A percentile compares a stretch with the other conserved stretches of the same genome.
Conservation (phyloP, 2,888 invertebrate species). For the Laothoe populi region DNA sequence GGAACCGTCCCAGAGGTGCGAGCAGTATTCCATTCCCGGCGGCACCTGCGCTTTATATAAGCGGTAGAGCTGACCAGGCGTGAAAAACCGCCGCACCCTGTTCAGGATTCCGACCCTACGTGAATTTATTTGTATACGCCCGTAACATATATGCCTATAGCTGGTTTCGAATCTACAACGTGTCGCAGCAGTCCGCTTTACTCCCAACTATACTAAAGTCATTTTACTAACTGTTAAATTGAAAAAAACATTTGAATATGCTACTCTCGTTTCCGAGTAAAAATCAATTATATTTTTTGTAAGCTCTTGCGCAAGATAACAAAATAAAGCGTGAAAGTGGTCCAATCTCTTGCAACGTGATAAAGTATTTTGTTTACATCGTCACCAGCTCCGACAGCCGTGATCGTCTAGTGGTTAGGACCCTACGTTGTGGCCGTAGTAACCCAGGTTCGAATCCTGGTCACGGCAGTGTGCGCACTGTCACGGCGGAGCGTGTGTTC, state of each 20-base stretch:
- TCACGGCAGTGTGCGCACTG: conserved; percentile 62
- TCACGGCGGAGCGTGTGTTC: conserved; percentile 42
- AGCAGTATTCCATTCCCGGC: too few species aligned
- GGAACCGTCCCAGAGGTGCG: too few species aligned
- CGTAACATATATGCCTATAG: too few species aligned
- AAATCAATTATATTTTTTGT: conserved; percentile 5
- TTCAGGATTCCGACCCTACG: too few species aligned
- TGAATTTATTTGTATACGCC: too few species aligned
- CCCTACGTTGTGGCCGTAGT: conserved; percentile 91
- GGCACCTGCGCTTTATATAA: too few species aligned
- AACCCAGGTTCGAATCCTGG: conserved; percentile 90
- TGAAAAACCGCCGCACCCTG: too few species aligned
- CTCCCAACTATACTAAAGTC: too few species aligned
- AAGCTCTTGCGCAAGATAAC: conserved; percentile 12
- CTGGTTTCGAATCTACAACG: too few species aligned
- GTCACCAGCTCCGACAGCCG: neutral
- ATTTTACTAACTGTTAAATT: neutral
- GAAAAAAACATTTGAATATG: too few species aligned
- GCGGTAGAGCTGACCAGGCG: too few species aligned
- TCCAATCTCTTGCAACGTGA: conserved; percentile 32
- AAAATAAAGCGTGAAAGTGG: conserved; percentile 37
- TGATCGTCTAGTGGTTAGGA: conserved; percentile 88
- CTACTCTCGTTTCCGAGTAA: neutral
- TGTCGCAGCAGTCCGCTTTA: too few species aligned
- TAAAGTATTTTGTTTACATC: conserved; percentile 30